Evolutionary conservation across 2,113 vertebrate genomes (phyloP), one percentile per base, ranked within the genome.

Genomic region (Rhodinocichla rosea): DNA sequence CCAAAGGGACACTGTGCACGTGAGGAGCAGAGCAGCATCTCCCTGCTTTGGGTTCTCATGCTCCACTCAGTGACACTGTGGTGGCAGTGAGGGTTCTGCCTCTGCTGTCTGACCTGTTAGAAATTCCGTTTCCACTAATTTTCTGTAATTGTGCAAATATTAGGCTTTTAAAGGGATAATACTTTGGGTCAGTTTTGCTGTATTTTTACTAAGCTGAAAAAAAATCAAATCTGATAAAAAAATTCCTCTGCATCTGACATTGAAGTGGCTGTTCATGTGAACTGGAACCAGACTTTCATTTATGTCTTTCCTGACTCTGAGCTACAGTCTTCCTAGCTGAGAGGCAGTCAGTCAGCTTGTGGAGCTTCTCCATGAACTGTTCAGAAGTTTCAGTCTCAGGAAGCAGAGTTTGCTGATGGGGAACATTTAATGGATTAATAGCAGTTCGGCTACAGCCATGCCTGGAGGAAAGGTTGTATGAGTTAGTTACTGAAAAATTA

Each of bases 1-100:
- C 44, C 42, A 7, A 13, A 55, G 79, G 28, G 28, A 28, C 1
- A 0, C 6, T 4, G 49, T 5, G 2, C 26, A 6, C 6, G 1
- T 3, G 49, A 42, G 68, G 47, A 63, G 2, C n/a, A 28, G 28
- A 35, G 33, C 42, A 64, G 5, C 2, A 2, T 47, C 53, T 64
- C 35, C 44, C 42, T 73, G 47, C 45, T 27, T 47, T 45, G 62
- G 62, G 20, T 56, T 57, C 69, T 56, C 19, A 10, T 71, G 39
- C 27, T 74, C 20, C 60, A 23, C 21, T 50, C 3, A 0, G 15
- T 45, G 3, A 5, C 64, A 5, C 52, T 88, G 39, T 55, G 26
- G 21, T 71, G 57, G 20, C 23, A 70, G 16, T 47, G 83, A 39
- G 47, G 20, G 20, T 71, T 71, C 47, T 82, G 23, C 23, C 32